Conservation (phyloP, 2,797 vertebrate species). For the Apogon talboti region DNA sequence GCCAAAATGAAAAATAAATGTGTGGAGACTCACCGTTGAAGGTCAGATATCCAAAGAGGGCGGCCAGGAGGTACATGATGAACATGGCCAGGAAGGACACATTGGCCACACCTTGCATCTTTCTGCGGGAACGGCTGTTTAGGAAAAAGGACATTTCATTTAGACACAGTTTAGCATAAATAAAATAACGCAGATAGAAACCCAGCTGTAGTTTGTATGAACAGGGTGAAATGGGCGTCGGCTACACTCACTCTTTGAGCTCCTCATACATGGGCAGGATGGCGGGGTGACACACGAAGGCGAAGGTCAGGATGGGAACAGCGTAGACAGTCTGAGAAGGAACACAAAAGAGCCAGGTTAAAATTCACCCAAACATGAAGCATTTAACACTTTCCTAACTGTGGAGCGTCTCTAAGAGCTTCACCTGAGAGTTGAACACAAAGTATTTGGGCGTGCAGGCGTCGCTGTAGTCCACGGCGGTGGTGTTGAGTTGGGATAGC, state of each 20-base stretch:
- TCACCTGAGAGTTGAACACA: slow-evolving; percentile 94
- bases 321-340: slow-evolving; percentile 92
- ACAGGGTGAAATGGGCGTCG: neutral
- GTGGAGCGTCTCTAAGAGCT: neutral
- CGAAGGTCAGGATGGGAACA: slow-evolving; percentile 95
- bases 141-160: neutral
- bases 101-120: slow-evolving; percentile 96
- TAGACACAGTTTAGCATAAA: neutral
- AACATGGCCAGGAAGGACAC: slow-evolving; percentile 97
- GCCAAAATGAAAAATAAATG: neutral
- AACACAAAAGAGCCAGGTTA: neutral
- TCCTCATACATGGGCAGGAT: slow-evolving; percentile 98
- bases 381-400: neutral
- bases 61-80: slow-evolving; percentile 96
- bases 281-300: slow-evolving; percentile 97
- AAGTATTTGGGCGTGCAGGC: slow-evolving; percentile 92
- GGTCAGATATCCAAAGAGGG: slow-evolving; percentile 97
- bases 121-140: slow-evolving; percentile 90
- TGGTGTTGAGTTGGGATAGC: slow-evolving; percentile 33
- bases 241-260: slow-evolving; percentile 89
- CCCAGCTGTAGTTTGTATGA: neutral
- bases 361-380: neutral
- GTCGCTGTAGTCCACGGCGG: slow-evolving; percentile 69
- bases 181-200: neutral
- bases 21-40: slow-evolving; percentile 88